Base-by-base conservation (phyloP, 2,797 vertebrate genomes). In the Notolabrus celidotus region DNA sequence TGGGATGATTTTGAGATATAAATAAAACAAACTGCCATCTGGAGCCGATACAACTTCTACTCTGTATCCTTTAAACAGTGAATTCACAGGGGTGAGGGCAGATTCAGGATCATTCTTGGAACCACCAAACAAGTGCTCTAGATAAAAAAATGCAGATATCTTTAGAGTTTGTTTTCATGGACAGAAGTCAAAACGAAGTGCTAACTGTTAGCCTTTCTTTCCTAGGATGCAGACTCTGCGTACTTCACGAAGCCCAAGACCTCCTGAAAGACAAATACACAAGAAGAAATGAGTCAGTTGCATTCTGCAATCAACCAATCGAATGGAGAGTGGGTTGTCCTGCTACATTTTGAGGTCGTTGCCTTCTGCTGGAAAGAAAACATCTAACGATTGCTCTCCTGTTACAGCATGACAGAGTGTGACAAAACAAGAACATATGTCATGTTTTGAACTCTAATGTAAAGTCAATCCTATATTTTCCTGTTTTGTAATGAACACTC, bases 221-320 rank as follows among this genome's bases (percentile, higher is more conserved):
- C 87, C 12, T 83, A 98, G 97, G 96, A 98, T 50, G 96, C 96
- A 23, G 97, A 98, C 85, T 80, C 85, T 16, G 91, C 94, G 22
- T 97, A 96, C 45, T 96, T 95, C 85, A 95, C 84, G 23, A 97
- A 96, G 83, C 85, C 79, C 34, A 95, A 94, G 83, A 82, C 69
- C 29, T 75, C 75, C 68, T 93, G 78, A 93, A 74, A 57, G 22
- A 36, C 45, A 60, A 54, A 23, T 20, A 19, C 20, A 50, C 49
- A 47, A 67, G 49, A 56, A 20, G 52, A 78, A 71, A 55, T 7
- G 8, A 0, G 10, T 65, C 31, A 5, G 52, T 39, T 61, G 4
- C 43, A 73, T 75, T 80, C 62, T 58, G 29, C 34, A 56, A 64
- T n/a, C 58, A 77, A 31, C 29, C 4, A 1, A 65, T n/a, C n/a